phyloP scores from a whole-genome alignment of 2,113 vertebrate species.

The Elephantulus edwardii region DNA sequence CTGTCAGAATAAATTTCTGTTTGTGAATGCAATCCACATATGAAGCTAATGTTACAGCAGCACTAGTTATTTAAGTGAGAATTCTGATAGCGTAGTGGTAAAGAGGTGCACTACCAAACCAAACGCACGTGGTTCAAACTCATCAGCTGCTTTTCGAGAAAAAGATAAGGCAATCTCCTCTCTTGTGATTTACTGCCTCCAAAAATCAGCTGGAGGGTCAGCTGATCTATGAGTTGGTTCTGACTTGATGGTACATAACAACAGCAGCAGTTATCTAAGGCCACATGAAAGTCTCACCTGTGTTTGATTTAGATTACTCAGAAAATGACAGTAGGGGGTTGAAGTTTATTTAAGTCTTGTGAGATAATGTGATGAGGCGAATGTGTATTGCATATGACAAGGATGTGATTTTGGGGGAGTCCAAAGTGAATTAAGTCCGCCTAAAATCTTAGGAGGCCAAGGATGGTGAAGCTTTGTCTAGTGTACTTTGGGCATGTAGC shows the following conservation, averaged over 20 bases:
- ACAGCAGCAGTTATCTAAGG: no score
- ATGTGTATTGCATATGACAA: neutral
- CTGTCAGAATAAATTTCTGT: neutral
- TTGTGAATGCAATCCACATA: neutral
- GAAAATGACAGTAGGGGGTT: neutral
- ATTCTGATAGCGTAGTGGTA: neutral
- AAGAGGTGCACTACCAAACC: neutral
- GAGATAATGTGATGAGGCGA: neutral
- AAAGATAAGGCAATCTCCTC: no score
- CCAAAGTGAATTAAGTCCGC: no score
- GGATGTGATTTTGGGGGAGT: neutral
- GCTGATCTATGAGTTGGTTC: no score
- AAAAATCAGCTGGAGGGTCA: no score
- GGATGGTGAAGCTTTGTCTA: no score
- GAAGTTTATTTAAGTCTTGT: neutral
- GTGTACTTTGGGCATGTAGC: no score
- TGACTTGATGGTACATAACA: no score
- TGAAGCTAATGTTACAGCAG: neutral
- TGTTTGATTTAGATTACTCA: neutral
- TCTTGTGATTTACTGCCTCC: no score
- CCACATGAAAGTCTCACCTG: neutral
- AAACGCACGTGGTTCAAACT: no score
- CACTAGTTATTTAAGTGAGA: neutral
- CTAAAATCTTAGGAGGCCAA: no score
- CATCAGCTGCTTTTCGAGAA: no score